A percentile compares a stretch with the other conserved stretches of the same genome.
Evolutionary conservation across 2,888 invertebrate species (phyloP).

Genomic region (Watsonalla binaria): DNA sequence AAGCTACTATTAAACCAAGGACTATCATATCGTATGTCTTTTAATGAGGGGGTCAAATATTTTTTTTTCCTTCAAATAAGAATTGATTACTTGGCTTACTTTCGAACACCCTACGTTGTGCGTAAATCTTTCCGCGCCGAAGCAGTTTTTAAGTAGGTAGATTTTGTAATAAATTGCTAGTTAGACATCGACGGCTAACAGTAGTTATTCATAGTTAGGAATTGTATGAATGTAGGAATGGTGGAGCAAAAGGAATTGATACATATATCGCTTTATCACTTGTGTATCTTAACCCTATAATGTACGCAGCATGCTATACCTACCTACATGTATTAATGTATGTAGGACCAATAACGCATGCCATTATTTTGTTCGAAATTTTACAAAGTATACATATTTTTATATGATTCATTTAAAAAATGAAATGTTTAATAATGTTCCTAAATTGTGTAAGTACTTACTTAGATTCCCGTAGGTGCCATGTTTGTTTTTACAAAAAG

Average conservation of each 20-base stretch:
- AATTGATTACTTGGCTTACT: no score
- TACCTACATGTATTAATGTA: constrained; percentile 12
- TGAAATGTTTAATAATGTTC: constrained; percentile 55
- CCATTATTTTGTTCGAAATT: constrained; percentile 37
- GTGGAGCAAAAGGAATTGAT: background rate
- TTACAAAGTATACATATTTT: constrained; percentile 48
- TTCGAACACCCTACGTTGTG: no score
- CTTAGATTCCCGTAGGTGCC: constrained; percentile 60
- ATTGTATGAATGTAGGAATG: background rate
- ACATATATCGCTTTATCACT: background rate
- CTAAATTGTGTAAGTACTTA: constrained; percentile 54
- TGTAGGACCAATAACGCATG: constrained; percentile 34
- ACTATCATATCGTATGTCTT: no score
- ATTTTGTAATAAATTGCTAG: no score
- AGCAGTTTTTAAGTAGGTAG: no score
- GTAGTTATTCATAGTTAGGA: background rate
- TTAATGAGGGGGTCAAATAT: no score
- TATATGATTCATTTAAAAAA: constrained; percentile 52
- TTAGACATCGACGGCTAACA: background rate
- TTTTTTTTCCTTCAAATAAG: no score
- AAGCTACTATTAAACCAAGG: no score
- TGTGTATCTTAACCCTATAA: background rate
- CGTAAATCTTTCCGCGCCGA: no score
- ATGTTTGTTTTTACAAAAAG: constrained; percentile 37
- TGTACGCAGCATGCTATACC: background rate